Base-by-base conservation (phyloP, 2,888 invertebrate genomes). In the Gymnosoma rotundatum region DNA sequence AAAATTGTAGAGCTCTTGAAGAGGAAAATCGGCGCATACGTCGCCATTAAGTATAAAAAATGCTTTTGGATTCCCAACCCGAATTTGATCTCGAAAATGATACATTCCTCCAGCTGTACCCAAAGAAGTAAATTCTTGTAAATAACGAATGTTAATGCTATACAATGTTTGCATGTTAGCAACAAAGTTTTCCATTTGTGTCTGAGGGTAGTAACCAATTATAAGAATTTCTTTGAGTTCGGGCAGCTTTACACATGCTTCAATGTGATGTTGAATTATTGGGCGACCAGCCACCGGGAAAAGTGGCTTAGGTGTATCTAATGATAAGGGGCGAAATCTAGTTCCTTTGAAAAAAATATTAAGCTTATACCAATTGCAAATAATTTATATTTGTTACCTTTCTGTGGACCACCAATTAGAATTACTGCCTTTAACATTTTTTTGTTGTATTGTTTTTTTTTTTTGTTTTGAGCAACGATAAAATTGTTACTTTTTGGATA, bases 41-140 rank as follows among this genome's bases (percentile, higher is more conserved):
- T 99, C 99, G 0, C 99, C 98, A 90, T 99, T 99, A 89, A 99
- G 94, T 7, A 99, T 94, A 91, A 99, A 98, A 92, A 99, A 98
- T 0, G 96, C 96, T 60, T 96, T 94, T 0, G 98, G 97, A 90
- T 95, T 96, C 8, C 98, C 96, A 1, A 95, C 95, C 45, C 97
- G 93, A 86, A 99, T 97, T 92, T 98, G 98, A 92, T 99, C 99
- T 42, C 99, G 94, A 92, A 99, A 99, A 92, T 99, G 98, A 92
- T 98, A 98, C 89, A 99, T 95, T 25, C 99, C 98, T 38, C 99
- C 99, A 0, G 97, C 99, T 0, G 99, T 99, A 8, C 99, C 99
- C 0, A 99, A 93, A 0, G 98, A 95, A 4, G 96, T 96, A 90
- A 97, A 98, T 92, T 99, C 99, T 94, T 99, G 98, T 4, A 99